Percentiles rank a stretch among this genome's conserved stretches.
phyloP scores from a whole-genome alignment of 2,888 invertebrate genomes.

The Lampropteryx suffumata region DNA sequence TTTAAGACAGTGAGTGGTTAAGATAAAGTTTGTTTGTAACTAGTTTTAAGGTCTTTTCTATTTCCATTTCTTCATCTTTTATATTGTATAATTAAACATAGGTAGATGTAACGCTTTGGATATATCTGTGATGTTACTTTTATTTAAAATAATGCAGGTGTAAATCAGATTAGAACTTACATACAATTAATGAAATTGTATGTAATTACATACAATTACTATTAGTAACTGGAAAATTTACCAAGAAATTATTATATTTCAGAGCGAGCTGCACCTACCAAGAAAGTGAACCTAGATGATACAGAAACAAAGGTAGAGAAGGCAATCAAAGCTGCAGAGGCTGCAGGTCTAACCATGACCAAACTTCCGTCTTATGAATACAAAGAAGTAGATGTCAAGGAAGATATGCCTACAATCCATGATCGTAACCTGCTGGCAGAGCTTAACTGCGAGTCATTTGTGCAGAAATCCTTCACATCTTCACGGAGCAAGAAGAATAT shows the following conservation, averaged over 20 bases:
- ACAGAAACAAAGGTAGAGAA: slow-evolving; percentile 73
- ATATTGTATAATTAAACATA: too few species aligned
- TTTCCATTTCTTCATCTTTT: too few species aligned
- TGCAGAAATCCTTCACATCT: slow-evolving; percentile 83
- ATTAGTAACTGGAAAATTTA: too few species aligned
- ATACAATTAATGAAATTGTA: too few species aligned
- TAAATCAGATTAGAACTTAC: too few species aligned
- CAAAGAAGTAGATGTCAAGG: slow-evolving; percentile 72
- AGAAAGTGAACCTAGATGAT: slow-evolving; percentile 62
- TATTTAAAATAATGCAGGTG: too few species aligned
- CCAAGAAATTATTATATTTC: slow-evolving; percentile 20
- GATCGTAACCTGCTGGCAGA: slow-evolving; percentile 85
- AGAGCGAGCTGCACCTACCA: slow-evolving; percentile 50
- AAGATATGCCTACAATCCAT: slow-evolving; percentile 79
- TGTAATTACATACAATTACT: too few species aligned
- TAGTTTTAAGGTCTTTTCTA: too few species aligned
- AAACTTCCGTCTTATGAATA: slow-evolving; percentile 78
- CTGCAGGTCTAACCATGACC: slow-evolving; percentile 77
- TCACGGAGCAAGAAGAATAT: slow-evolving; percentile 86
- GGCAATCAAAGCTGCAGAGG: slow-evolving; percentile 76
- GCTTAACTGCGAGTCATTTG: slow-evolving; percentile 87
- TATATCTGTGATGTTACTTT: too few species aligned
- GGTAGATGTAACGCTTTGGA: too few species aligned
- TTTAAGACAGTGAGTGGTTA: too few species aligned
- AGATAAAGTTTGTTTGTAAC: too few species aligned